These are phyloP conservation scores for Leptinotarsa lineolata DNA, from an alignment of 1,140 invertebrate genomes.

Conservation along the genomic window DNA sequence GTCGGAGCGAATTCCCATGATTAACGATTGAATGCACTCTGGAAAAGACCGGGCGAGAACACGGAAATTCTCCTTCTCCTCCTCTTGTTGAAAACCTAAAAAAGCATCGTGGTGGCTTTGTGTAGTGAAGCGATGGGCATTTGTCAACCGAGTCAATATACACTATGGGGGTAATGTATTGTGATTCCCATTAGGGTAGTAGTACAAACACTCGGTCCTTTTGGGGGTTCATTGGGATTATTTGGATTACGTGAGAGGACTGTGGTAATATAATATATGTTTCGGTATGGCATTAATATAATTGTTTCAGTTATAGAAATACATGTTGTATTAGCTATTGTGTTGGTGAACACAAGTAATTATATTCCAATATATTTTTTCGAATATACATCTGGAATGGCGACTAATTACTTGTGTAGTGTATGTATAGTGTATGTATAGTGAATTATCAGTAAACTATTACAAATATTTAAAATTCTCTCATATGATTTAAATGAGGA, in stretches of 20 bases:
- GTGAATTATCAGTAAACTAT: too few relatives aligned
- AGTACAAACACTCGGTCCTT: constrained; percentile 33
- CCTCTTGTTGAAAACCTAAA: constrained; percentile 46
- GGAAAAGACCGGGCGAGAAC: constrained; percentile 50
- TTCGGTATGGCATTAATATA: too few relatives aligned
- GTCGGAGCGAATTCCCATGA: constrained; percentile 50
- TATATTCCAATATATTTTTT: too few relatives aligned
- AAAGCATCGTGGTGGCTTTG: constrained; percentile 49
- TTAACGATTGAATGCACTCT: constrained; percentile 55
- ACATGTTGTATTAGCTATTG: background rate
- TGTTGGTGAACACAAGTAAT: background rate
- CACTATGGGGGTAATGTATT: constrained; percentile 48
- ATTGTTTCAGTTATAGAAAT: too few relatives aligned
- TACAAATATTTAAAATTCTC: too few relatives aligned
- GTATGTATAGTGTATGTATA: too few relatives aligned
- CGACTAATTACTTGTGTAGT: too few relatives aligned
- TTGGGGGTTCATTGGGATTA: constrained; percentile 13
- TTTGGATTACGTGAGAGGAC: background rate
- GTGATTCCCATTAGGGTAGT: constrained; percentile 49
- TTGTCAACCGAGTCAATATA: constrained; percentile 50
- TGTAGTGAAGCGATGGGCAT: constrained; percentile 49
- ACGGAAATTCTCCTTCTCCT: constrained; percentile 53
- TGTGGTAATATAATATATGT: background rate
- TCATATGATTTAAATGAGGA: too few relatives aligned
- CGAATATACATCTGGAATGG: too few relatives aligned